phyloP scores from a whole-genome alignment of 2,113 vertebrate species.

The Chunga burmeisteri region DNA sequence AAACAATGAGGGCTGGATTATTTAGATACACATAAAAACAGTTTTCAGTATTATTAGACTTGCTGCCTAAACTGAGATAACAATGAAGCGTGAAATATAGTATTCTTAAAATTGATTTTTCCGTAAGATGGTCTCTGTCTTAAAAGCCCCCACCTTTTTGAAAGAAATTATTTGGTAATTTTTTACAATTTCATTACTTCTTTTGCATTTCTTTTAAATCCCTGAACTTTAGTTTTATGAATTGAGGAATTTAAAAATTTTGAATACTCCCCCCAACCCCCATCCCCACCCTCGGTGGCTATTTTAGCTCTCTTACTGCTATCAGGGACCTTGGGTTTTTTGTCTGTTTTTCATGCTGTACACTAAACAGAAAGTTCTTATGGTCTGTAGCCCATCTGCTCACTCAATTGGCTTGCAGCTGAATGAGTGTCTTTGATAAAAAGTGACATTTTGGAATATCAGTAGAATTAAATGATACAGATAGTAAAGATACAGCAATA shows the following conservation, averaged over 20 bases:
- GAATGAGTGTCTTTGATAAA: not conserved
- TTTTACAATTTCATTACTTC: not conserved
- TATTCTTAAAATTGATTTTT: constrained; percentile 48
- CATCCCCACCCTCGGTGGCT: rapidly evolving
- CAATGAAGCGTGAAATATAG: not conserved
- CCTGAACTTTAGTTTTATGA: not conserved
- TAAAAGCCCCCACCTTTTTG: not conserved
- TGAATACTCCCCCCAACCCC: not conserved
- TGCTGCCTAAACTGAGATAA: not conserved
- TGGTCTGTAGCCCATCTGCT: not conserved
- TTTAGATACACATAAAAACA: not conserved
- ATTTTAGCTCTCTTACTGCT: not conserved
- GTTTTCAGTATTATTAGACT: not conserved
- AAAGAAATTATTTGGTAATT: not conserved
- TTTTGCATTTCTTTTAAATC: not conserved
- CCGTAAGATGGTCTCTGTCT: not conserved
- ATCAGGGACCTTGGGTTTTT: not conserved
- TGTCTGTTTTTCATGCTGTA: not conserved
- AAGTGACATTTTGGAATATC: not conserved
- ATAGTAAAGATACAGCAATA: not conserved
- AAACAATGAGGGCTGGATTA: not conserved
- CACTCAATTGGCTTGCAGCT: not conserved
- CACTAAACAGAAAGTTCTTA: not conserved
- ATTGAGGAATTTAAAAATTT: not conserved
- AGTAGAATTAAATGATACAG: not conserved